Base-by-base conservation (phyloP, 2,113 vertebrate genomes). In the Ornithorhynchus anatinus region DNA sequence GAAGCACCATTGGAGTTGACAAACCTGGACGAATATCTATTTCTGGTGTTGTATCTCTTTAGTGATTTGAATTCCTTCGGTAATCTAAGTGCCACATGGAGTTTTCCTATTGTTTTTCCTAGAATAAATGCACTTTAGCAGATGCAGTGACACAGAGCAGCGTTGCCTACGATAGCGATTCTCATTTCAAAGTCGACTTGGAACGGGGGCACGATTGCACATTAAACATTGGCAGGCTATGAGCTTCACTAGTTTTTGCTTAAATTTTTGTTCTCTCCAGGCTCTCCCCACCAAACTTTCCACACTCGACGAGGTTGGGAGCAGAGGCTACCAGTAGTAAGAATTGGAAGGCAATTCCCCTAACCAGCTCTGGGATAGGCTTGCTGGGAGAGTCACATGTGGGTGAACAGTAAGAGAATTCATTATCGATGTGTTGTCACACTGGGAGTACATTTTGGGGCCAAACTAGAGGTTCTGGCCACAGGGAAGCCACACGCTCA, bases 1-100 rank as follows among this genome's bases (percentile, higher is more conserved):
- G 27, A 31, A 76, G 44, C 47, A 76, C 85, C 74, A 74, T 12
- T 72, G 57, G 57, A 69, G 20, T 20, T 72, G 70, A 87, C 57
- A 86, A 84, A 78, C 44, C 63, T 71, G 88, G 84, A 72, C 50
- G 79, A 79, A 82, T 51, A 38, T 67, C 71, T 77, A 23, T 80
- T 84, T 80, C 54, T 67, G 42, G 56, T 68, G 42, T 32, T 79
- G 66, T 32, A 75, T 75, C 59, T 79, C 72, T 89, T 84, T 66
- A 89, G 79, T 52, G 62, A 64, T 76, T 88, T 63, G 63, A 51
- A 59, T 75, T 79, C 52, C 75, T 58, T 68, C 59, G 52, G 61
- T 73, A 74, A 86, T 80, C 19, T 0, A 77, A 80, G 67, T 72
- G 72, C 72, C 86, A 75, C 75, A 33, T 66, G 59, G 72, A 80